Percentiles rank a stretch among this genome's conserved stretches.
These are phyloP conservation scores for Scalopus aquaticus DNA, from an alignment of 2,113 vertebrate species.

Conservation along the genomic window DNA sequence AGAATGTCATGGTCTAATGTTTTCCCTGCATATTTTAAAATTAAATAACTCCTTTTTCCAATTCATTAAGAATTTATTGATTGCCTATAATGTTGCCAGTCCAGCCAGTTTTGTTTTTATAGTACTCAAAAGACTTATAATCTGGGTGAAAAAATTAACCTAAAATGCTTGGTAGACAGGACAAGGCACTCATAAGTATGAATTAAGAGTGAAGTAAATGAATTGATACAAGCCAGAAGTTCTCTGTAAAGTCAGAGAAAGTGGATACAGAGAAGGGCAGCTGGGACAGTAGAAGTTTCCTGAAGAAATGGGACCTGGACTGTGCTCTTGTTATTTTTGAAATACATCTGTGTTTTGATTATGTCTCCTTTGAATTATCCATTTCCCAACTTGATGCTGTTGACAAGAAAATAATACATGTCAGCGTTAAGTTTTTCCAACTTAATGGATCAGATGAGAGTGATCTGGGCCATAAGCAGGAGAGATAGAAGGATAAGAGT, in stretches of 20 bases:
- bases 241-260: background rate
- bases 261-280: background rate
- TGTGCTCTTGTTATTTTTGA: constrained; percentile 16
- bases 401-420: constrained; percentile 64
- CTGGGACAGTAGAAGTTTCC: background rate
- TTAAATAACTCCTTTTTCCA: constrained; percentile 11
- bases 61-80: constrained; percentile 2
- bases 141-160: background rate
- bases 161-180: background rate
- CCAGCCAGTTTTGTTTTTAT: background rate
- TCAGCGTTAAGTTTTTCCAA: constrained; percentile 46
- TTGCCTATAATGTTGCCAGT: background rate
- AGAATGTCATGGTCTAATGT: background rate
- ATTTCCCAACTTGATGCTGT: background rate
- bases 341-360: constrained; percentile 48
- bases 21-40: constrained; percentile 40
- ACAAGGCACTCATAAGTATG: background rate
- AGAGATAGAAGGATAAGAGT: constrained; percentile 33
- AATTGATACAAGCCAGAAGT: background rate
- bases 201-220: background rate
- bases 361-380: background rate
- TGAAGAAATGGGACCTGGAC: background rate
- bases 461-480: background rate
- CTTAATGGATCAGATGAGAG: constrained; percentile 50
- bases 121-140: background rate